Evolutionary conservation across 2,888 invertebrate species (phyloP), one percentile per base, ranked within the genome.

Genomic region (Campoplex nolae): DNA sequence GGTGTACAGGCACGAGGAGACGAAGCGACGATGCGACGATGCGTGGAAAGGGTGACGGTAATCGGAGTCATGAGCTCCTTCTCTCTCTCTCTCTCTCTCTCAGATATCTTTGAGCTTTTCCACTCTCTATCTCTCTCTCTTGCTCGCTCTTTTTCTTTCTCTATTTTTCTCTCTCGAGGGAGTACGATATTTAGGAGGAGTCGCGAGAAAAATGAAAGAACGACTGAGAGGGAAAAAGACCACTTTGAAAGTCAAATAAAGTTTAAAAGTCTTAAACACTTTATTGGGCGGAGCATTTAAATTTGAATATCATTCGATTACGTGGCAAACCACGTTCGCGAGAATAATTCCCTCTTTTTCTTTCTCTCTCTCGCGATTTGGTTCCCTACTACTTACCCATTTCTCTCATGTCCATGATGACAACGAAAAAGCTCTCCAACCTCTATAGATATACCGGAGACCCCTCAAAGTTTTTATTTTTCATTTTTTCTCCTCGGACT

Each of bases 261-360:
- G 92, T 92, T 93, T 91, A 89, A 90, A 92, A 92, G 92, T 92
- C 91, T 92, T 92, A 92, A 93, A 92, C 91, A 92, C 91, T 93
- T 93, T 93, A 93, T 93, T 92, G 92, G 92, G 88, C 88, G 86
- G 87, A 89, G 90, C 92, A 92, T 93, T 93, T 92, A 92, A 93
- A 93, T 93, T 91, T 92, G 91, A 93, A 92, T 93, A 93, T 93
- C 92, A 93, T 92, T 93, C 93, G 93, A 93, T 93, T 93, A 92
- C 90, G 89, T 76, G 81, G 88, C 85, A 86, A 87, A 84, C 88
- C 87, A 85, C 86, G 84, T 83, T 82, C 83, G 77, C 83, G 80
- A 56, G 77, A 77, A 81, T 81, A 76, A 67, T 67, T 78, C 67
- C 18, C 38, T 67, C 51, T 18, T 51, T 58, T 51, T 51, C 4